These are phyloP conservation scores for Ellobius talpinus DNA, from an alignment of 2,113 vertebrate species.

Conservation along the genomic window DNA sequence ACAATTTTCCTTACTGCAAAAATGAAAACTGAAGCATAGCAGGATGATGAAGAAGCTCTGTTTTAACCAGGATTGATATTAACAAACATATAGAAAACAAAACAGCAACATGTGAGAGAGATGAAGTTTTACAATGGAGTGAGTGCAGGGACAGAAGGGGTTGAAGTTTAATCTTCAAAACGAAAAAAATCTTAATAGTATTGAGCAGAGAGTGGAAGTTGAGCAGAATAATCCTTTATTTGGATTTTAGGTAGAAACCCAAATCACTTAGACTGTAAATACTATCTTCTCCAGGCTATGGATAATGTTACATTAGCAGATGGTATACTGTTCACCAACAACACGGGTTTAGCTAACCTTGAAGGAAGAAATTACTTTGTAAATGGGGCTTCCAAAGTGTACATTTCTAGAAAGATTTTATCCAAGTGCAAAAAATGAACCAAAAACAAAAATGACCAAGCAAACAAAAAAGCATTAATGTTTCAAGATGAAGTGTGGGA, in stretches of 20 bases:
- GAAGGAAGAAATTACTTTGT: not conserved
- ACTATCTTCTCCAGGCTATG: not conserved
- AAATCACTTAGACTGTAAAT: not conserved
- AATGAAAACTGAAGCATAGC: not conserved
- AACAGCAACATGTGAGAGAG: not conserved
- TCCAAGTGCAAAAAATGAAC: not conserved
- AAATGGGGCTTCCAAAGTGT: not conserved
- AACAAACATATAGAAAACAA: not conserved
- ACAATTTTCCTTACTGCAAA: not conserved
- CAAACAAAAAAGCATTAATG: not conserved
- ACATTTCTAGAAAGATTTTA: not conserved
- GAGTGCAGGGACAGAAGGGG: accelerated
- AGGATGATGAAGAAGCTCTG: not conserved
- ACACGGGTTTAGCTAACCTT: not conserved
- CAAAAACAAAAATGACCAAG: not conserved
- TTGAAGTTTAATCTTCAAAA: not conserved
- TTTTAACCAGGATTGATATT: not conserved
- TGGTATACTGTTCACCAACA: not conserved
- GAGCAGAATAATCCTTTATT: not conserved
- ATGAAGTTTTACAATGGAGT: not conserved
- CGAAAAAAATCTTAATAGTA: not conserved
- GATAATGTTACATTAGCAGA: slow-evolving; percentile 14
- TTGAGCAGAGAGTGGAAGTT: not conserved
- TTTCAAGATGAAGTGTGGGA: not conserved
- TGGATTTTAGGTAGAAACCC: not conserved